Base-by-base conservation (phyloP, 2,797 vertebrate species). In the Coregonus suidteri region DNA sequence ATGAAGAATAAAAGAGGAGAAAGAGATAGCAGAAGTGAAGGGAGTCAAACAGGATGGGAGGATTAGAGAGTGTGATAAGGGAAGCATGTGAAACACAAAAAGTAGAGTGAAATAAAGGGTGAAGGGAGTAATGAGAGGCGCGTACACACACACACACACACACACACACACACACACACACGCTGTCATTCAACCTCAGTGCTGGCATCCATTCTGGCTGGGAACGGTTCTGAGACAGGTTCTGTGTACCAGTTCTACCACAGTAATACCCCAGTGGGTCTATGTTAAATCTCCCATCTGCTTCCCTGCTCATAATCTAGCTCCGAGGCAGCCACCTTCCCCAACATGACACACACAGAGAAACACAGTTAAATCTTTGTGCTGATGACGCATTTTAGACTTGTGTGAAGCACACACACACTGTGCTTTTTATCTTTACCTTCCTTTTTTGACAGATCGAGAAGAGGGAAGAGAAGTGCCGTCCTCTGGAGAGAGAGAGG, bases 221-320 rank as follows among this genome's bases (percentile, higher is more conserved):
- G 91, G 92, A 93, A 90, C 91, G 90, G 90, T 92, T 93, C 90
- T 92, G 91, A 93, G 91, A 91, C 89, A 88, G 91, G 87, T 86
- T 91, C 88, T 91, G 87, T 92, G 91, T 92, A 90, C 91, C 91
- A 92, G 91, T 91, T 92, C 86, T 89, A 91, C 91, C 93, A 47
- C 41, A 64, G 59, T 30, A 25, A 25, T 93, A 91, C 92, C 92
- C 91, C 87, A 91, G 92, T 93, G 92, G 92, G 89, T 90, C 90
- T 93, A 86, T 91, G 84, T 92, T 91, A 91, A 93, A 91, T 93
- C 93, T 91, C 91, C 91, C 91, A 93, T 93, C 89, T 93, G 93
- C 90, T 92, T 93, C 91, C 91, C 90, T 90, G 92, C 91, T 91
- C 91, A 92, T 91, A 91, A 92, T 93, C 92, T 91, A 87, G 93